Conservation (phyloP, 2,113 vertebrate species). For the Telmatochromis brachygnathus region DNA sequence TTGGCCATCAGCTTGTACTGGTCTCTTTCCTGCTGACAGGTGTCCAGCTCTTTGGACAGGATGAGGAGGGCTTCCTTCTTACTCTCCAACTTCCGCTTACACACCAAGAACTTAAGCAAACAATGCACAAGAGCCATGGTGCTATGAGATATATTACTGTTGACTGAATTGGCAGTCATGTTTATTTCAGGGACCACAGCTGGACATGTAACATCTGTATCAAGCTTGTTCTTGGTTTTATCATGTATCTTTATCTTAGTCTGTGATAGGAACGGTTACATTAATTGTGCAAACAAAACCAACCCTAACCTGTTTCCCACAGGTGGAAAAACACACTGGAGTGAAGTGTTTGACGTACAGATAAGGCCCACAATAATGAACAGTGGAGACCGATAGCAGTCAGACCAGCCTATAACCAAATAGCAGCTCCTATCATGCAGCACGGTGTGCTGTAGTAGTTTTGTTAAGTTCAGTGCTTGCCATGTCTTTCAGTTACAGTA, state of each 20-base stretch:
- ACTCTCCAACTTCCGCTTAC: conserved; percentile 94
- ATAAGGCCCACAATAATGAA: not conserved
- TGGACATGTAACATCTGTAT: not conserved
- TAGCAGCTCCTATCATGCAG: not conserved
- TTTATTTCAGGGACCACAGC: not conserved
- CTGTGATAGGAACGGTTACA: not conserved
- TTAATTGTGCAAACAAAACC: not conserved
- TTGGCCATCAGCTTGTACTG: conserved; percentile 98
- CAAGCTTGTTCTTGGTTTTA: not conserved
- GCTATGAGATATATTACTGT: not conserved
- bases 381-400: not conserved
- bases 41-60: conserved; percentile 95
- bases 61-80: conserved; percentile 96
- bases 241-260: not conserved
- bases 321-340: not conserved
- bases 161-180: not conserved
- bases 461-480: not conserved
- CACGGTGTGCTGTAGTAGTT: not conserved
- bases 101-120: conserved; percentile 81
- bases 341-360: not conserved
- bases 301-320: not conserved
- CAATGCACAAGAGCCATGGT: not conserved
- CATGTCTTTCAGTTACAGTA: not conserved
- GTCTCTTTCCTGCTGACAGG: conserved; percentile 93
- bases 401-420: conserved; percentile 2